These are phyloP conservation scores for Upupa epops DNA, from an alignment of 2,113 vertebrate genomes.

Conservation along the genomic window DNA sequence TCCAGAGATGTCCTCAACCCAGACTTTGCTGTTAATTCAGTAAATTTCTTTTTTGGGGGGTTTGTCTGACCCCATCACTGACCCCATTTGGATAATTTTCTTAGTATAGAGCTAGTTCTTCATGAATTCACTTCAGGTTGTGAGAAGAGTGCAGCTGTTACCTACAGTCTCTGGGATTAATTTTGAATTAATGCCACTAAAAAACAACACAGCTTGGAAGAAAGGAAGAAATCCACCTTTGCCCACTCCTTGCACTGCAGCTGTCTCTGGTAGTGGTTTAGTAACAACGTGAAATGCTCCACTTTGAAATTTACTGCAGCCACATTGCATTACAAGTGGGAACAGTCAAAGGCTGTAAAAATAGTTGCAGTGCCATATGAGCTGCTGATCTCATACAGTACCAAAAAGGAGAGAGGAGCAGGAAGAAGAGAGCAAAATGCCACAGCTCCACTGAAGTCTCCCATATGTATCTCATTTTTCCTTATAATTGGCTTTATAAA, in stretches of 20 bases:
- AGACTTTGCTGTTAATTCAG: background rate
- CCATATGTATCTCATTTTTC: background rate
- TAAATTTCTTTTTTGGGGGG: background rate
- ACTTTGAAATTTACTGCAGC: background rate
- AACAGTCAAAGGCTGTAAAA: background rate
- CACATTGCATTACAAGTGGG: background rate
- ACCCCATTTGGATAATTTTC: background rate
- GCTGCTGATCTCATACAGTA: background rate
- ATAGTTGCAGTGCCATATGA: background rate
- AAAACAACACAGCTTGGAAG: background rate
- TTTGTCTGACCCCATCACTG: too few species aligned
- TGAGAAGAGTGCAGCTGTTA: background rate
- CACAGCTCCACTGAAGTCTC: background rate
- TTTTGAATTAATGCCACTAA: background rate
- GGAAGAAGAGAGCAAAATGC: background rate
- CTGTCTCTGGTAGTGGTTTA: background rate
- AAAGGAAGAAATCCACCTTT: background rate
- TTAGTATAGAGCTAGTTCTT: background rate
- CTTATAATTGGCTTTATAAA: background rate
- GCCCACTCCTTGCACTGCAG: background rate
- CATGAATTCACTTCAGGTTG: background rate
- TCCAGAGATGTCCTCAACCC: background rate
- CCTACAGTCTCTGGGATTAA: background rate
- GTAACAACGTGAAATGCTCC: background rate
- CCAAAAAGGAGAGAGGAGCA: background rate